A percentile compares a stretch with the other conserved stretches of the same genome.
Conservation (phyloP, 2,888 invertebrate genomes). For the Tanypteryx hageni region DNA sequence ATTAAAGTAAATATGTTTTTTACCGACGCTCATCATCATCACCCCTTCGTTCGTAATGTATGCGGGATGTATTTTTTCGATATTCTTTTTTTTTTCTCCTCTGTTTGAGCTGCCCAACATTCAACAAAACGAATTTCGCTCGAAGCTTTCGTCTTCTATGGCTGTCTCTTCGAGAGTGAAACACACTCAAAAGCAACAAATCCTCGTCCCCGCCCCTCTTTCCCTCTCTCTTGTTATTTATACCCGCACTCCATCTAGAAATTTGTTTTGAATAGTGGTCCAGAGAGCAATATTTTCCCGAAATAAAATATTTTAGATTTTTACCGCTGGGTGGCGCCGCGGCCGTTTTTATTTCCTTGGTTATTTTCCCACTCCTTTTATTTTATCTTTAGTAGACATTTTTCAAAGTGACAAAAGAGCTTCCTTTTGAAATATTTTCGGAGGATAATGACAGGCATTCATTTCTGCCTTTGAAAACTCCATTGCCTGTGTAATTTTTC, state of each 20-base stretch:
- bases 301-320: not conserved
- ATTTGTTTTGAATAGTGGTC: slow-evolving; percentile 19
- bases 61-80: not conserved
- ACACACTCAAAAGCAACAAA: slow-evolving; percentile 41
- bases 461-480: slow-evolving; percentile 28
- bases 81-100: slow-evolving; percentile 2
- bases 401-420: not conserved
- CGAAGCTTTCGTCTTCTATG: not conserved
- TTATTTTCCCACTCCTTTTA: not conserved
- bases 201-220: not conserved
- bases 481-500: not conserved
- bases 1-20: not conserved
- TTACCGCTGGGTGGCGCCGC: not conserved
- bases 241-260: slow-evolving; percentile 15
- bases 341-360: not conserved
- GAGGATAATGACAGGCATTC: slow-evolving; percentile 25
- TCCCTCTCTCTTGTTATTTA: slow-evolving; percentile 22
- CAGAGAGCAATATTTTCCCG: not conserved
- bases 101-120: not conserved
- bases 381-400: not conserved
- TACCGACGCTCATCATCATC: not conserved
- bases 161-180: slow-evolving; percentile 31
- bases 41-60: not conserved
- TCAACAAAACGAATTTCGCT: slow-evolving; percentile 12
- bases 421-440: slow-evolving; percentile 26